These are phyloP conservation scores for Siniperca obscura DNA, from an alignment of 2,797 vertebrate genomes.

Conservation along the genomic window DNA sequence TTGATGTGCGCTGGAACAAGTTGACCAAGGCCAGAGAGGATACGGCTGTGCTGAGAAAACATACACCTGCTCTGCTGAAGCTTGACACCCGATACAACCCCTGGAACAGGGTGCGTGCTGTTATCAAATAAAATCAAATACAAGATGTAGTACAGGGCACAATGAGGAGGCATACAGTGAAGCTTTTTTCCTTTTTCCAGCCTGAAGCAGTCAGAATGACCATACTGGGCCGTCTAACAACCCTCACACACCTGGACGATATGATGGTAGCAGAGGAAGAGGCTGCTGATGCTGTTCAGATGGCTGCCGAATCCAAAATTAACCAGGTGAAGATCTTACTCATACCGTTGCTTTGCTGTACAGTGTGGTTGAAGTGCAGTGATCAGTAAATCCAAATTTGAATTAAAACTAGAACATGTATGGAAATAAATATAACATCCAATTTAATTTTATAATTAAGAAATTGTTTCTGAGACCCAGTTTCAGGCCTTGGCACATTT, in stretches of 20 bases:
- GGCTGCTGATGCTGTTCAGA: conserved; percentile 71
- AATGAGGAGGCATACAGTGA: background rate
- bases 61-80: conserved; percentile 78
- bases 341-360: background rate
- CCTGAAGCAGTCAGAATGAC: conserved; percentile 78
- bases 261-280: conserved; percentile 85
- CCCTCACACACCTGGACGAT: conserved; percentile 85
- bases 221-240: conserved; percentile 82
- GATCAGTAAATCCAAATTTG: background rate
- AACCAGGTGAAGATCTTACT: conserved; percentile 78
- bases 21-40: conserved; percentile 84
- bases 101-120: conserved; percentile 82
- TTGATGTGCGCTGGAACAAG: conserved; percentile 89
- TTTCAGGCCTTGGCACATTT: background rate
- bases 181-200: conserved; percentile 62
- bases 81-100: conserved; percentile 87
- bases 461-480: background rate
- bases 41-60: conserved; percentile 82
- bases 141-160: background rate
- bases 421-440: background rate
- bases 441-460: background rate
- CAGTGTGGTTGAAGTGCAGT: too few relatives aligned
- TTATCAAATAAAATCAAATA: conserved; percentile 1
- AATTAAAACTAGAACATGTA: background rate
- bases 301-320: conserved; percentile 81